Evolutionary conservation across 2,888 invertebrate genomes (phyloP).

Genomic region (Conops quadrifasciatus): DNA sequence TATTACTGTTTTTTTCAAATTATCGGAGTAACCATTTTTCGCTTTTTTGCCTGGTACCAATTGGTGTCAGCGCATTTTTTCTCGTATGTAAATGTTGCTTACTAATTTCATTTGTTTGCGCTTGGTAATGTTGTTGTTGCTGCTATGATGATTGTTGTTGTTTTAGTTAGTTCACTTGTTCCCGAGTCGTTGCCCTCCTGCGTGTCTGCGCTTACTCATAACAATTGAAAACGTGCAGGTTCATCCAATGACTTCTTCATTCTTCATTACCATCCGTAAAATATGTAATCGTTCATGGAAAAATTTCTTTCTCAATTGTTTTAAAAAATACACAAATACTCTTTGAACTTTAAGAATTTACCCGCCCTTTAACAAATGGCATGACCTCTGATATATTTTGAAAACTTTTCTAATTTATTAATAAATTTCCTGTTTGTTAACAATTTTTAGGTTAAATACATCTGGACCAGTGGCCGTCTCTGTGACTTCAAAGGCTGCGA

Average conservation of each 20-base stretch:
- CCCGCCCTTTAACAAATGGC: too few relatives aligned
- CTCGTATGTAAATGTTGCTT: slow-evolving; percentile 16
- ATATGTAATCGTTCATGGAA: too few relatives aligned
- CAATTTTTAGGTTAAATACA: slow-evolving; percentile 77
- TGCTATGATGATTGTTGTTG: background rate
- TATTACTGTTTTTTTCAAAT: background rate
- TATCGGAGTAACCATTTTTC: slow-evolving; percentile 31
- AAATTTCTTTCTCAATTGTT: too few relatives aligned
- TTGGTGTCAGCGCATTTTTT: slow-evolving; percentile 52
- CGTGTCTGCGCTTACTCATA: background rate
- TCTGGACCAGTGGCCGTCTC: slow-evolving; percentile 89
- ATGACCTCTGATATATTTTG: background rate
- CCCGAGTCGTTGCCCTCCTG: background rate
- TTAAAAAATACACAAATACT: too few relatives aligned
- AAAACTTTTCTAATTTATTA: background rate
- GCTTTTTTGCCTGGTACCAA: slow-evolving; percentile 40
- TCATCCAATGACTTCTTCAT: background rate
- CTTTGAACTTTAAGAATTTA: too few relatives aligned
- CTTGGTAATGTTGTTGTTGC: background rate
- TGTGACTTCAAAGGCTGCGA: slow-evolving; percentile 93
- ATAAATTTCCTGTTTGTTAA: background rate
- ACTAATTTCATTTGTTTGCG: background rate
- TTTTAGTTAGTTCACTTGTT: background rate
- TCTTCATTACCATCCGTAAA: too few relatives aligned
- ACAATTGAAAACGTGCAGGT: background rate